Conservation (phyloP, 2,888 invertebrate species). For the Keiferia lycopersicella region DNA sequence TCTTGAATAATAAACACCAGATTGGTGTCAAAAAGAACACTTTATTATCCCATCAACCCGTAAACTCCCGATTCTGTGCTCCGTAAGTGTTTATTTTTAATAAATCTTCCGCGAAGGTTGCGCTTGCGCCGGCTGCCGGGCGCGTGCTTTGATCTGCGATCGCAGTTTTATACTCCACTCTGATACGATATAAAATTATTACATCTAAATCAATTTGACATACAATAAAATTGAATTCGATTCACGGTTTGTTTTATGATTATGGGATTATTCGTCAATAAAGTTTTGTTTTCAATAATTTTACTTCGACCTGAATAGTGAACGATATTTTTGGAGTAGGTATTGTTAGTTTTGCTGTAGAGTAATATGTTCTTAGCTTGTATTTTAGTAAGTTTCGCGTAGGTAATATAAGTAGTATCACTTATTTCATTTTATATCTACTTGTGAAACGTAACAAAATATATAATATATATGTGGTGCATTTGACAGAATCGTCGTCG, state of each 20-base stretch:
- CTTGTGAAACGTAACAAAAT: no score
- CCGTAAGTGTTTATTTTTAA: slow-evolving; percentile 66
- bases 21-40: slow-evolving; percentile 78
- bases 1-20: slow-evolving; percentile 78
- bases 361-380: no score
- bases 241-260: slow-evolving; percentile 46
- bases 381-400: neutral
- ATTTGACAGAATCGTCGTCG: no score
- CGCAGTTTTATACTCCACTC: slow-evolving; percentile 46
- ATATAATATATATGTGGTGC: no score
- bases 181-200: slow-evolving; percentile 44
- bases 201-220: slow-evolving; percentile 43
- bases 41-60: slow-evolving; percentile 75
- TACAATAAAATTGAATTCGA: slow-evolving; percentile 47
- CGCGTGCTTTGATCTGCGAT: slow-evolving; percentile 55
- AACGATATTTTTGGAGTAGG: slow-evolving; percentile 46
- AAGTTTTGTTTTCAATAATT: slow-evolving; percentile 54
- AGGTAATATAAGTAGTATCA: no score
- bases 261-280: slow-evolving; percentile 59
- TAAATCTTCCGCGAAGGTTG: slow-evolving; percentile 70
- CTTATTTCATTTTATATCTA: neutral
- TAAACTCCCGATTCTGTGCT: slow-evolving; percentile 59
- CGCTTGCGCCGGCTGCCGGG: slow-evolving; percentile 4
- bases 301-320: slow-evolving; percentile 53
- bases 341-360: slow-evolving; percentile 44